These are phyloP conservation scores for Centropus unirufus DNA, from an alignment of 2,113 vertebrate genomes.

Conservation along the genomic window DNA sequence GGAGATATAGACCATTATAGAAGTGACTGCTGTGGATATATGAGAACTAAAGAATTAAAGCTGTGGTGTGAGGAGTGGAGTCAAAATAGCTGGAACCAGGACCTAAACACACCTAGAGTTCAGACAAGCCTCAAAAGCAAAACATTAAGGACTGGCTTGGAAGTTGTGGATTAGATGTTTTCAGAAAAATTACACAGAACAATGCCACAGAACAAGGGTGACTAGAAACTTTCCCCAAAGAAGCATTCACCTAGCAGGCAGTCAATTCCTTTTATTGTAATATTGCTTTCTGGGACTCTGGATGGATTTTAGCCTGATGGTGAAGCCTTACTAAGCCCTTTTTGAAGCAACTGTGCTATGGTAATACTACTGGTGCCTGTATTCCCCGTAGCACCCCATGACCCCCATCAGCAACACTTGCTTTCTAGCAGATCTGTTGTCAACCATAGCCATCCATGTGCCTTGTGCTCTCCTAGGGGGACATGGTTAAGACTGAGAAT, in stretches of 20 bases:
- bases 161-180: background rate
- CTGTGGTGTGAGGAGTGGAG: background rate
- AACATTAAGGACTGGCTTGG: background rate
- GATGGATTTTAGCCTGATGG: background rate
- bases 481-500: background rate
- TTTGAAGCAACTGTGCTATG: background rate
- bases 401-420: background rate
- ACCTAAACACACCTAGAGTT: background rate
- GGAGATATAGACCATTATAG: background rate
- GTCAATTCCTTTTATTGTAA: background rate
- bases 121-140: background rate
- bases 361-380: background rate
- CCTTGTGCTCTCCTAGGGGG: rapidly evolving
- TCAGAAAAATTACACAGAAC: background rate
- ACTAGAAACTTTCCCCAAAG: background rate
- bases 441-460: rapidly evolving
- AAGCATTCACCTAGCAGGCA: background rate
- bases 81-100: background rate
- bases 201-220: background rate
- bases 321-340: background rate
- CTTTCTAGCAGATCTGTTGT: background rate
- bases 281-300: too few relatives aligned
- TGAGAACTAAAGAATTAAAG: background rate
- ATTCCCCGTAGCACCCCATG: background rate
- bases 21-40: background rate